Conservation (phyloP, 2,888 invertebrate species). For the Meliscaeva auricollis region DNA sequence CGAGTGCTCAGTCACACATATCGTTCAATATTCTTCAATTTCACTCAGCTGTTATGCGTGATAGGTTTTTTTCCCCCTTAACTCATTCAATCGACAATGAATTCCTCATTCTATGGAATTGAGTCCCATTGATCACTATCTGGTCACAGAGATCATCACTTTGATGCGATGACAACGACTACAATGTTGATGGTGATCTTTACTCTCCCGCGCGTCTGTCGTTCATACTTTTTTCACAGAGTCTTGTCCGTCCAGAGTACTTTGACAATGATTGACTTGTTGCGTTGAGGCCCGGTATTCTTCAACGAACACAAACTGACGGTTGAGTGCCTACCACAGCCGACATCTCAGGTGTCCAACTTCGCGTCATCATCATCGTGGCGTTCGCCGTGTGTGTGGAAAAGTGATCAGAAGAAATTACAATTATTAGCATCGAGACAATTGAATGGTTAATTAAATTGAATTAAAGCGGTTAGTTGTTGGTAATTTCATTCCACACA, state of each 20-base stretch:
- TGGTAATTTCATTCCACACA: constrained; percentile 57
- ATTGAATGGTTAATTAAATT: constrained; percentile 73
- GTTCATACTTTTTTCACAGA: not conserved
- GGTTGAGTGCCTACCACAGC: constrained; percentile 33
- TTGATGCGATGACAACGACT: constrained; percentile 43
- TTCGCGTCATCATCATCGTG: constrained; percentile 3
- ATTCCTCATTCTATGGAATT: constrained; percentile 30
- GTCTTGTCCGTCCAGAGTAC: constrained; percentile 35
- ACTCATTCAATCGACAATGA: constrained; percentile 18
- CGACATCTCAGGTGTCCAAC: constrained; percentile 54
- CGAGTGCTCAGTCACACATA: constrained; percentile 20
- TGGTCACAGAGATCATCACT: constrained; percentile 57
- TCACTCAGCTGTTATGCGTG: constrained; percentile 3
- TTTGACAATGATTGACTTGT: constrained; percentile 68
- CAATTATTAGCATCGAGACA: constrained; percentile 69
- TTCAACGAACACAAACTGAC: constrained; percentile 36
- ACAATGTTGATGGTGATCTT: constrained; percentile 48
- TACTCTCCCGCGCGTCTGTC: constrained; percentile 10
- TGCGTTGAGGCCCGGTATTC: constrained; percentile 53
- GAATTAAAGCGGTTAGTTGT: constrained; percentile 62
- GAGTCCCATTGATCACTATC: constrained; percentile 62
- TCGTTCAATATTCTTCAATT: constrained; percentile 50
- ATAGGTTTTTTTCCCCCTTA: constrained; percentile 27
- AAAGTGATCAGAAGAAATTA: constrained; percentile 47
- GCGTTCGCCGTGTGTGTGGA: not conserved